phyloP scores from a whole-genome alignment of 2,113 vertebrate species.

The Capreolus pygargus region DNA sequence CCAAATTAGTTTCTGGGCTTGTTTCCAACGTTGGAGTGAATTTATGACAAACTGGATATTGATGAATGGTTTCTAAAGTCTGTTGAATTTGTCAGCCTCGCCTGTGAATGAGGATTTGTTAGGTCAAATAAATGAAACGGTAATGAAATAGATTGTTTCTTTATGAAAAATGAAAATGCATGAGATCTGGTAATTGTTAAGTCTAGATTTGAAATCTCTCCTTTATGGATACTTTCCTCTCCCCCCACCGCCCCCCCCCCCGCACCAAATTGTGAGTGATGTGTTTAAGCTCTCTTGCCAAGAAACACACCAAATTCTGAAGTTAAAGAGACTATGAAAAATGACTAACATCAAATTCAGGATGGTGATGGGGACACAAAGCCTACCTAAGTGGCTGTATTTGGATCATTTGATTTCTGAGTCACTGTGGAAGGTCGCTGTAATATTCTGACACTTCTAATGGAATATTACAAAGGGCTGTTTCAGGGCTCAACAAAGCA shows the following conservation, averaged over 20 bases:
- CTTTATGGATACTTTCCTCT: slow-evolving; percentile 15
- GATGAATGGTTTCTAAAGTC: slow-evolving; percentile 81
- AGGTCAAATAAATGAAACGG: slow-evolving; percentile 73
- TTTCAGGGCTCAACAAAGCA: not conserved
- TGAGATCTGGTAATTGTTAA: slow-evolving; percentile 63
- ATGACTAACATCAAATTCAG: too few species aligned
- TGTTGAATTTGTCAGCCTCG: slow-evolving; percentile 70
- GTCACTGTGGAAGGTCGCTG: fast-evolving
- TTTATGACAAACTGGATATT: slow-evolving; percentile 78
- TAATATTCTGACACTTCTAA: not conserved
- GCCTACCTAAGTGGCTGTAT: fast-evolving
- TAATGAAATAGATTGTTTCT: slow-evolving; percentile 79
- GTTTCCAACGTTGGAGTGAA: slow-evolving; percentile 72
- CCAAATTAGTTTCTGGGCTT: slow-evolving; percentile 71
- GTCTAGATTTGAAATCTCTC: slow-evolving; percentile 67
- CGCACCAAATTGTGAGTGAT: not conserved
- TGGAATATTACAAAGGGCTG: not conserved
- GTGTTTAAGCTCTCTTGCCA: not conserved
- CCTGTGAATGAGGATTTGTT: slow-evolving; percentile 74
- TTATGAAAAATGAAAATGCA: slow-evolving; percentile 78
- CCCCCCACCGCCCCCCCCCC: not conserved
- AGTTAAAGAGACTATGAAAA: not conserved
- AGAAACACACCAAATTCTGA: not conserved
- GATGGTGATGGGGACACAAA: fast-evolving
- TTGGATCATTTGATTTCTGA: too few species aligned